Evolutionary conservation across 1,140 invertebrate genomes (phyloP).

Genomic region (Propsilocerus akamusi): DNA sequence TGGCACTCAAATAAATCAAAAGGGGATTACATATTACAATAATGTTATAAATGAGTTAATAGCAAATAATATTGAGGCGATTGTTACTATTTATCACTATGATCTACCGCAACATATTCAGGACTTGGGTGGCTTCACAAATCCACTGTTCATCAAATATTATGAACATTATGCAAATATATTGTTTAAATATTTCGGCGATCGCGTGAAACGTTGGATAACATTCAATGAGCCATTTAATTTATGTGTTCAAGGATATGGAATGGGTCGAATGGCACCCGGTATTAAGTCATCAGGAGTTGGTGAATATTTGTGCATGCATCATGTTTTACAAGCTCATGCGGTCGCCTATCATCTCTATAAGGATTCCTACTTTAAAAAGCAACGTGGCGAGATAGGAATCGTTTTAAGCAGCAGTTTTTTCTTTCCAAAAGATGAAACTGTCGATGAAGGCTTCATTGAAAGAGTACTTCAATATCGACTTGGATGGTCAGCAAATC

Average conservation of each 20-base stretch:
- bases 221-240: conserved; percentile 28
- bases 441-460: conserved; percentile 17
- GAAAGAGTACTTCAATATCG: conserved; percentile 24
- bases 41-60: conserved; percentile 29
- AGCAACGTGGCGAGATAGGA: conserved; percentile 25
- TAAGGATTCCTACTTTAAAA: conserved; percentile 17
- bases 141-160: conserved; percentile 27
- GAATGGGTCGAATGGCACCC: conserved; percentile 13
- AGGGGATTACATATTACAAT: conserved; percentile 36
- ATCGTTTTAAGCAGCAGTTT: conserved; percentile 30
- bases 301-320: conserved; percentile 22
- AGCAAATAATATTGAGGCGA: conserved; percentile 23
- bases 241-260: conserved; percentile 24
- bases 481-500: conserved; percentile 39
- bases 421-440: conserved; percentile 20
- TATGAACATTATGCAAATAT: conserved; percentile 23
- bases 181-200: conserved; percentile 22
- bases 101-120: conserved; percentile 29
- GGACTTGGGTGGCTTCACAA: conserved; percentile 32
- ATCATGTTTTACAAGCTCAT: conserved; percentile 24
- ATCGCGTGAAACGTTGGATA: conserved; percentile 25
- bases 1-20: conserved; percentile 27
- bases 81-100: conserved; percentile 33
- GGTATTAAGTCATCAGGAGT: conserved; percentile 22
- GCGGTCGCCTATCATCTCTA: conserved; percentile 25